Percentiles rank a stretch among this genome's conserved stretches.
phyloP scores from a whole-genome alignment of 2,797 vertebrate genomes.

The Phrynocephalus vlangalii region DNA sequence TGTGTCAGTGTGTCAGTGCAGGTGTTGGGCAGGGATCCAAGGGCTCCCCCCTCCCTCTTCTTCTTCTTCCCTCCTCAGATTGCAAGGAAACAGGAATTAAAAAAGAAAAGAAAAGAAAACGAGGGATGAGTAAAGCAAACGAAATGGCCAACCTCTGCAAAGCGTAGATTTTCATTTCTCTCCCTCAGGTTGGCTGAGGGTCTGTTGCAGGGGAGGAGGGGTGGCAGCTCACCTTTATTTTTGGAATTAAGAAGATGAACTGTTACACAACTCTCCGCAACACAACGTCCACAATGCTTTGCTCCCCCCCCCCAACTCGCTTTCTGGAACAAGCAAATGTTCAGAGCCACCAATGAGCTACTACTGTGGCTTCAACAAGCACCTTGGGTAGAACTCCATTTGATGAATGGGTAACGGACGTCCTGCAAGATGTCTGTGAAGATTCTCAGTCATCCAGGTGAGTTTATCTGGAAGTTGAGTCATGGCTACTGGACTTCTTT shows the following conservation, averaged over 20 bases:
- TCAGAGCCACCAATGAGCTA: not conserved
- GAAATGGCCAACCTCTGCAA: accelerated
- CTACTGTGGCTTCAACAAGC: accelerated
- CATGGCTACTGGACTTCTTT: no score
- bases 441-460: no score
- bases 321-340: accelerated
- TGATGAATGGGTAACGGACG: not conserved
- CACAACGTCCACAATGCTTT: not conserved
- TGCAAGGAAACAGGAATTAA: not conserved
- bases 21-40: conserved; percentile 67
- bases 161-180: accelerated
- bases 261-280: not conserved
- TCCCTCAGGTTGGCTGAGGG: no score
- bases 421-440: not conserved
- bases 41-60: not conserved
- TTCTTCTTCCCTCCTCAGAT: not conserved
- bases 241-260: not conserved
- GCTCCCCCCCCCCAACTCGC: not conserved
- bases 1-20: conserved; percentile 73
- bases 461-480: no score
- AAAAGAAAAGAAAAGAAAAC: not conserved
- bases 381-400: not conserved
- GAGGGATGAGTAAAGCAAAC: not conserved
- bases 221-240: not conserved
- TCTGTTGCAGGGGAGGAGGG: not conserved